Conservation (phyloP, 2,888 invertebrate genomes). For the Incurvaria masculella region DNA sequence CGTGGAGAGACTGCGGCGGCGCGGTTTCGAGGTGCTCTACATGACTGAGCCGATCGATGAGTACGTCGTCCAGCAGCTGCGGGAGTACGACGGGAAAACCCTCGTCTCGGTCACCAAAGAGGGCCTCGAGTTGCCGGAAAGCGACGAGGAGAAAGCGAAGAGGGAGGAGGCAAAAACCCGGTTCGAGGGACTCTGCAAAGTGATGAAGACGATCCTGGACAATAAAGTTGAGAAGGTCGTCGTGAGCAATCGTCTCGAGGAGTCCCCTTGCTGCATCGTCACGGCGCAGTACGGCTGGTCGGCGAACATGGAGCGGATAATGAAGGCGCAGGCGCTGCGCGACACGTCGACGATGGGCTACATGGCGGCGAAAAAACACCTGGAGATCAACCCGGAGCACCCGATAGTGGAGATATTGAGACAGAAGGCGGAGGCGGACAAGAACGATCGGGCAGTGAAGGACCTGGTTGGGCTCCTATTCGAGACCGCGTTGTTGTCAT, state of each 20-base stretch:
- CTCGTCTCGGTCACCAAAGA: conserved; percentile 98
- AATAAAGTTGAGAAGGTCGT: conserved; percentile 98
- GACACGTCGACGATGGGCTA: conserved; percentile 99
- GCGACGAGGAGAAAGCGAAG: conserved; percentile 96
- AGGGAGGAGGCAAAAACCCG: conserved; percentile 79
- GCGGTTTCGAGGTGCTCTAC: conserved; percentile 97
- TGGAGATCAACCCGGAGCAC: conserved; percentile 97
- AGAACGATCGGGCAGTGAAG: conserved; percentile 98
- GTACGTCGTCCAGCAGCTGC: conserved; percentile 97
- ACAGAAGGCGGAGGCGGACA: conserved; percentile 91
- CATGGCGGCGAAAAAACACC: conserved; percentile 99
- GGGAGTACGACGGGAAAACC: conserved; percentile 96
- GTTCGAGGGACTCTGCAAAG: conserved; percentile 63
- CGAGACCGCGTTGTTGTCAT: conserved; percentile 94
- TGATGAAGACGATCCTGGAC: conserved; percentile 96
- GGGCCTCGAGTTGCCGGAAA: conserved; percentile 94
- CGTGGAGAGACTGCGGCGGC: conserved; percentile 96
- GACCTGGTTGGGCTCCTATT: conserved; percentile 94
- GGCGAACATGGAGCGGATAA: conserved; percentile 99
- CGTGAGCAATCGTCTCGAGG: conserved; percentile 93
- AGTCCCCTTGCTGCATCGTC: conserved; percentile 98
- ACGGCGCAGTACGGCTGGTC: conserved; percentile 99
- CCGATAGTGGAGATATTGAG: conserved; percentile 88
- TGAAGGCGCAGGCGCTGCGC: conserved; percentile 98
- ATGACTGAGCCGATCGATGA: conserved; percentile 99